Evolutionary conservation across 1,140 invertebrate species (phyloP).

Genomic region (Laupala kohalensis): DNA sequence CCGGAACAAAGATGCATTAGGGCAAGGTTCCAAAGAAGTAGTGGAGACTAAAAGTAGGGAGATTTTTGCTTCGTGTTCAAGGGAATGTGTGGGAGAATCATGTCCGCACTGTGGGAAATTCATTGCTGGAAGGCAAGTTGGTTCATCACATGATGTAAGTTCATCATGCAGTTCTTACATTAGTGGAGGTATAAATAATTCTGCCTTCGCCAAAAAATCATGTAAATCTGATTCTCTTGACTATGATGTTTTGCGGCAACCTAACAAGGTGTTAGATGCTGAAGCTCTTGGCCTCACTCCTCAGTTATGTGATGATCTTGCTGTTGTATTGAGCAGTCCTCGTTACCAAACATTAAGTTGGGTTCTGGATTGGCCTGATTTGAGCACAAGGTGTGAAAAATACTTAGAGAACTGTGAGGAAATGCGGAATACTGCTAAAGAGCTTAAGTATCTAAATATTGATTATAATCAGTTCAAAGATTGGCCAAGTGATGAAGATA

Average conservation of each 20-base stretch:
- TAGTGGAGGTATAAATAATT: constrained; percentile 4
- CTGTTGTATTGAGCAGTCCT: constrained; percentile 42
- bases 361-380: constrained; percentile 41
- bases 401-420: constrained; percentile 43
- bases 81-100: constrained; percentile 19
- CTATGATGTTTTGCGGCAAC: constrained; percentile 33
- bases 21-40: background rate
- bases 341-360: constrained; percentile 47
- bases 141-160: background rate
- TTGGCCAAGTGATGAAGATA: constrained; percentile 34
- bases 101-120: constrained; percentile 27
- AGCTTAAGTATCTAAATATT: constrained; percentile 48
- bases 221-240: constrained; percentile 29
- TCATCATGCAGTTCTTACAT: background rate
- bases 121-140: constrained; percentile 14
- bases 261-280: constrained; percentile 33
- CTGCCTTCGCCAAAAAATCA: constrained; percentile 24
- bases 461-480: constrained; percentile 48
- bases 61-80: background rate
- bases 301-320: constrained; percentile 45
- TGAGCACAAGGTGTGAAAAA: constrained; percentile 39
- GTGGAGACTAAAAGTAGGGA: background rate
- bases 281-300: constrained; percentile 39
- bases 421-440: constrained; percentile 41
- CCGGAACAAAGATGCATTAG: background rate